Conservation (phyloP, 2,113 vertebrate species). For the Halcyon malimbica region DNA sequence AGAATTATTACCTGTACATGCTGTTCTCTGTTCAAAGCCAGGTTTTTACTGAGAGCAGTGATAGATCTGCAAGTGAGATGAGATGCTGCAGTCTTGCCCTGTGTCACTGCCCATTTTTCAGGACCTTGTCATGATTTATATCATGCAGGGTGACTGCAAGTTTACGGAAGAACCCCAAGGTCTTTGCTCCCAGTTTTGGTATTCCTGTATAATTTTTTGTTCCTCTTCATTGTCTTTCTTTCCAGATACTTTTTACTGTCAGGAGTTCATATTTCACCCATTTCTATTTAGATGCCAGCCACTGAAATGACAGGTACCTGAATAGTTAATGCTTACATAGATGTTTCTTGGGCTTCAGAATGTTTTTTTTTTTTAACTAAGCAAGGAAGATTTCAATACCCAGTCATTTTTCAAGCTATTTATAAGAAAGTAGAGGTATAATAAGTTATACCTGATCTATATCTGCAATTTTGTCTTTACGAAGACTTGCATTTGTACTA, state of each 20-base stretch:
- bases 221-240: neutral
- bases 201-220: neutral
- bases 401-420: neutral
- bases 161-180: neutral
- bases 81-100: neutral
- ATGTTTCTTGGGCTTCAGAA: neutral
- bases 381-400: neutral
- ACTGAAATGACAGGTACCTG: neutral
- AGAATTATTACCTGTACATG: neutral
- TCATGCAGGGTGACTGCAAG: neutral
- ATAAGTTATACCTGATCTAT: neutral
- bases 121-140: neutral
- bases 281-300: neutral
- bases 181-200: neutral
- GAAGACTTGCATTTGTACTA: neutral
- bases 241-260: neutral
- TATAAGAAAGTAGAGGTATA: neutral
- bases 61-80: neutral
- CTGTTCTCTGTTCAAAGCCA: neutral
- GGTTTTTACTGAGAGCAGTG: neutral
- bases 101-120: neutral
- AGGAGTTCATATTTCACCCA: neutral
- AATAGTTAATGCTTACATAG: neutral
- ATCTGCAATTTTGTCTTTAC: neutral
- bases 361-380: neutral